Evolutionary conservation across 1,140 invertebrate species (phyloP).

Genomic region (Panonychus citri): DNA sequence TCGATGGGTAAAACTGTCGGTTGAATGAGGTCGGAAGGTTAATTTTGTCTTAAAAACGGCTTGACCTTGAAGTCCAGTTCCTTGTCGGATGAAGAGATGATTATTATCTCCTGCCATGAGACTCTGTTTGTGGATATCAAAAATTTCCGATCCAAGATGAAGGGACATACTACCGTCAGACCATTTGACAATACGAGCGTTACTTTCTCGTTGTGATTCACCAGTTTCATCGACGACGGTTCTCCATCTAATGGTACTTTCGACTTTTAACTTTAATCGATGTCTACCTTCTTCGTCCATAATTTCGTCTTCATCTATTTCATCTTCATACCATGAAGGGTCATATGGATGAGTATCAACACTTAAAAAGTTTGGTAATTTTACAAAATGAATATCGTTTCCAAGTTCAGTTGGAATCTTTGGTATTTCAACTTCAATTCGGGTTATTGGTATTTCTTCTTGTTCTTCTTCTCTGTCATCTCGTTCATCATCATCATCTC

Average conservation of each 20-base stretch:
- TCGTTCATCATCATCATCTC: background rate
- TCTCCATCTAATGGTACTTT: conserved; percentile 95
- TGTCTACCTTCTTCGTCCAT: conserved; percentile 89
- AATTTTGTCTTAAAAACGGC: conserved; percentile 88
- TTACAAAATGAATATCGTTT: conserved; percentile 77
- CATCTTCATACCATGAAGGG: conserved; percentile 83
- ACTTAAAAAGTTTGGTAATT: conserved; percentile 65
- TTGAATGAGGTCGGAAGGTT: conserved; percentile 83
- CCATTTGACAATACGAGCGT: conserved; percentile 85
- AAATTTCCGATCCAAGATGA: conserved; percentile 87
- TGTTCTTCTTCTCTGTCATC: conserved; percentile 13
- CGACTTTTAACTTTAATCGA: conserved; percentile 30
- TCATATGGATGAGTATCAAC: conserved; percentile 62
- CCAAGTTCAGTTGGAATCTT: conserved; percentile 78
- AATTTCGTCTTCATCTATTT: conserved; percentile 95
- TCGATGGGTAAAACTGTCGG: conserved; percentile 90
- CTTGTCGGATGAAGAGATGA: conserved; percentile 85
- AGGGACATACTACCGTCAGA: conserved; percentile 92
- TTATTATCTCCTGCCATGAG: conserved; percentile 69
- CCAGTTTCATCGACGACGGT: conserved; percentile 50
- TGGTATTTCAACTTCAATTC: conserved; percentile 88
- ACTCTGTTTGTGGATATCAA: conserved; percentile 86
- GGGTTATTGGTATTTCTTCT: conserved; percentile 48
- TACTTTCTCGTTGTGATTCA: conserved; percentile 66
- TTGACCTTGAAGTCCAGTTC: conserved; percentile 61